phyloP scores from a whole-genome alignment of 2,113 vertebrate genomes.

The Forbesichthys agassizii region DNA sequence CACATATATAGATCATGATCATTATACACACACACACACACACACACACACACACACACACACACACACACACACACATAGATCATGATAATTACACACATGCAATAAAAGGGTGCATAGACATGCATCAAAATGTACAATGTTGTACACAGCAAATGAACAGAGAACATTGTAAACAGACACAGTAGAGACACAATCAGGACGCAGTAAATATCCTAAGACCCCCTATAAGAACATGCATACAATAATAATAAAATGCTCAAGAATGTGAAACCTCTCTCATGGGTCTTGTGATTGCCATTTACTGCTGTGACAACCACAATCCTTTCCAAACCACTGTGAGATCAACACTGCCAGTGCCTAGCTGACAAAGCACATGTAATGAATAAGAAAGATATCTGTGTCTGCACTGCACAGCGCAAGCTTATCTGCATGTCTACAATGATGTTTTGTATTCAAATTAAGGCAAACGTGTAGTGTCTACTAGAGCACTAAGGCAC shows the following conservation, averaged over 20 bases:
- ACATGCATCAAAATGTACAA: not conserved
- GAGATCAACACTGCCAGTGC: not conserved
- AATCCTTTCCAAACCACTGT: constrained; percentile 2
- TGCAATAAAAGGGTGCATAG: not conserved
- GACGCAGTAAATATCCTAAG: not conserved
- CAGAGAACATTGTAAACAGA: not conserved
- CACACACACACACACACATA: not conserved
- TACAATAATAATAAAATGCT: not conserved
- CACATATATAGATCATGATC: not conserved
- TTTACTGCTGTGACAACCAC: not conserved
- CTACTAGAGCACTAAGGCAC: not conserved
- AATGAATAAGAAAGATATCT: constrained; percentile 32
- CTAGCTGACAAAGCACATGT: constrained; percentile 19
- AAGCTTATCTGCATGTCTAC: not conserved
- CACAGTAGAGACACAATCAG: no score
- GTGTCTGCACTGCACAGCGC: not conserved
- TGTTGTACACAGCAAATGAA: not conserved
- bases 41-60: not conserved
- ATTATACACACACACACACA: not conserved
- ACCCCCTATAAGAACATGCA: not conserved
- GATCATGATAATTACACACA: not conserved
- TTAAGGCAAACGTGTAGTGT: not conserved
- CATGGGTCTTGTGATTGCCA: not conserved
- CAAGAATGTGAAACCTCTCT: not conserved
- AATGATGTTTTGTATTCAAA: not conserved